Evolutionary conservation across 2,888 invertebrate species (phyloP).

Genomic region (Endotricha flammealis): DNA sequence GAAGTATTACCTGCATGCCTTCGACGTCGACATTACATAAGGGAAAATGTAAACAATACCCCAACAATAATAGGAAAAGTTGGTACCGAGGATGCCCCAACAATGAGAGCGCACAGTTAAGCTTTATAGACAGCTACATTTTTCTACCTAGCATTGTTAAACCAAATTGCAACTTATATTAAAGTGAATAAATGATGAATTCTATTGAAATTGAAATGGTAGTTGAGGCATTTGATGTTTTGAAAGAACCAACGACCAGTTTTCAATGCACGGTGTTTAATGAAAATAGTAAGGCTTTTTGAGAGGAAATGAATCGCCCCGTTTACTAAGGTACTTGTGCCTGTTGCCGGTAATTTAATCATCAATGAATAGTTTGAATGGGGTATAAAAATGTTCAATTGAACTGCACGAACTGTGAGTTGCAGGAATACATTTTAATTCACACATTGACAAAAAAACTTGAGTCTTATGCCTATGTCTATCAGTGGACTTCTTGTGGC

Average conservation of each 20-base stretch:
- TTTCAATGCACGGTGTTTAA: conserved; percentile 10
- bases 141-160: not conserved
- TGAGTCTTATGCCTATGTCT: too few relatives aligned
- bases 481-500: too few relatives aligned
- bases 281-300: conserved; percentile 6
- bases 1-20: too few relatives aligned
- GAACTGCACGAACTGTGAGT: too few relatives aligned
- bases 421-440: too few relatives aligned
- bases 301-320: not conserved
- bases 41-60: conserved; percentile 9
- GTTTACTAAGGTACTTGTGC: not conserved
- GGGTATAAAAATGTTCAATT: too few relatives aligned
- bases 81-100: conserved; percentile 8
- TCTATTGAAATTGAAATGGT: not conserved
- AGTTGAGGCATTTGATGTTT: not conserved
- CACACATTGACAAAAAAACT: not conserved
- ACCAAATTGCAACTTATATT: not conserved
- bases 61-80: conserved; percentile 14
- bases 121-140: not conserved
- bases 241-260: conserved; percentile 4
- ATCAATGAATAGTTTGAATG: too few relatives aligned
- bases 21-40: not conserved
- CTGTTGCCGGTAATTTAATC: conserved; percentile 7
- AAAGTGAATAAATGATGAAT: not conserved
- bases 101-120: not conserved